Conservation (phyloP, 2,888 invertebrate species). For the Odontomyia ornata region DNA sequence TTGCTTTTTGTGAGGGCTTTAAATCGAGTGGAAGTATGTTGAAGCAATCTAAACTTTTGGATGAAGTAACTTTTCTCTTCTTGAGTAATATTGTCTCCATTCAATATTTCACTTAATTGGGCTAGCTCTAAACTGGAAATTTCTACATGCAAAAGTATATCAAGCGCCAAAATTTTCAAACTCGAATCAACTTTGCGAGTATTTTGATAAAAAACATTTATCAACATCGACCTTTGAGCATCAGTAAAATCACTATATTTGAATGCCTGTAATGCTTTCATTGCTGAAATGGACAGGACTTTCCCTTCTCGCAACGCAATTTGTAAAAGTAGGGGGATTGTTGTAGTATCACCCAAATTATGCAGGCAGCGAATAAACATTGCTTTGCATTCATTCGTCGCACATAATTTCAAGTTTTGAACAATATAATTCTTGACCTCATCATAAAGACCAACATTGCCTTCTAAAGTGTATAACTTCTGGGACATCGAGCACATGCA, state of each 20-base stretch:
- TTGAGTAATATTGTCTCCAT: constrained; percentile 66
- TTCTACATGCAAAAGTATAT: constrained; percentile 71
- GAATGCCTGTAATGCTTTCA: constrained; percentile 72
- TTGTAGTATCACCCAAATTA: constrained; percentile 71
- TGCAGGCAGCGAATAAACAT: constrained; percentile 74
- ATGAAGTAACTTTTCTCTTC: constrained; percentile 74
- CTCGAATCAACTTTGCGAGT: constrained; percentile 73
- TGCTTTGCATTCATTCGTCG: constrained; percentile 68
- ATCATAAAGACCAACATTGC: constrained; percentile 53
- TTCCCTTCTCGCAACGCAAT: constrained; percentile 66
- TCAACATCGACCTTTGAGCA: constrained; percentile 65
- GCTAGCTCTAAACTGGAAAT: constrained; percentile 68
- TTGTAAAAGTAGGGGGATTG: constrained; percentile 70
- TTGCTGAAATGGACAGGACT: constrained; percentile 71
- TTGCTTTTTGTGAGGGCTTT: constrained; percentile 62
- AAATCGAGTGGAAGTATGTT: constrained; percentile 66
- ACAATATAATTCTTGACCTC: constrained; percentile 59
- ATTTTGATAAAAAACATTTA: constrained; percentile 70
- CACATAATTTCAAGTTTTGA: constrained; percentile 66
- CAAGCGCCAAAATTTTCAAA: constrained; percentile 75
- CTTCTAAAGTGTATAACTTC: constrained; percentile 60
- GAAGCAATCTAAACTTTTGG: constrained; percentile 70
- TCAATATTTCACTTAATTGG: constrained; percentile 66
- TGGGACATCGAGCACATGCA: constrained; percentile 72
- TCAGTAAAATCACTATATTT: constrained; percentile 58